phyloP scores from a whole-genome alignment of 2,888 invertebrate species.

The Melangyna quadrimaculata region DNA sequence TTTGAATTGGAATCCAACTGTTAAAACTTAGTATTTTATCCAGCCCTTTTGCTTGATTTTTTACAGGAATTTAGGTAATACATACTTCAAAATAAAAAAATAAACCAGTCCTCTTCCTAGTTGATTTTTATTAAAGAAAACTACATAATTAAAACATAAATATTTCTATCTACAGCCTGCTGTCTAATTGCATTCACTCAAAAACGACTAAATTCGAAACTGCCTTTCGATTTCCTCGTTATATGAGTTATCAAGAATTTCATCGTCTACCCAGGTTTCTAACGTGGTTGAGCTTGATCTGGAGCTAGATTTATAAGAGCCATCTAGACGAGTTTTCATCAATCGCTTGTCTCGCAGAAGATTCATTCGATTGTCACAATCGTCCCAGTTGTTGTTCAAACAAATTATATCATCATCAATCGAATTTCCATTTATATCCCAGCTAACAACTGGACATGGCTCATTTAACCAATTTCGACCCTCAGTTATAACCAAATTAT shows the following conservation, averaged over 20 bases:
- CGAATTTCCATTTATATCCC: conserved; percentile 80
- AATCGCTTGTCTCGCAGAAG: conserved; percentile 73
- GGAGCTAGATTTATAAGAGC: conserved; percentile 77
- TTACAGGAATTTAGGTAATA: not conserved
- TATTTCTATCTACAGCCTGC: conserved; percentile 29
- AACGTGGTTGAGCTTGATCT: conserved; percentile 80
- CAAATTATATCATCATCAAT: conserved; percentile 75
- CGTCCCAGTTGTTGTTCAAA: conserved; percentile 74
- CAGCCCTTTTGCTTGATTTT: not conserved
- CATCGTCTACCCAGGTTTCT: conserved; percentile 81
- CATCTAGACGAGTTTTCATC: conserved; percentile 69
- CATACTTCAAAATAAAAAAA: not conserved
- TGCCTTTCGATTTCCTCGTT: conserved; percentile 74
- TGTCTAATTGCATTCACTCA: not conserved
- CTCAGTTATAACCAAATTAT: conserved; percentile 78
- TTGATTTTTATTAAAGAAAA: conserved; percentile 22
- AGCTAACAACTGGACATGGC: conserved; percentile 76
- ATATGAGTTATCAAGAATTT: conserved; percentile 75
- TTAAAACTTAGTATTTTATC: not conserved
- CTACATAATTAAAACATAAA: not conserved
- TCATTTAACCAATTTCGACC: conserved; percentile 74
- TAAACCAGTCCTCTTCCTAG: not conserved
- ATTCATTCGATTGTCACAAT: conserved; percentile 76
- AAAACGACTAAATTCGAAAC: conserved; percentile 38
- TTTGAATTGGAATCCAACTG: no score